Percentiles rank a stretch among this genome's conserved stretches.
Evolutionary conservation across 92 coral and sea anemone species (phyloP).

Genomic region (Diadumene lineata): DNA sequence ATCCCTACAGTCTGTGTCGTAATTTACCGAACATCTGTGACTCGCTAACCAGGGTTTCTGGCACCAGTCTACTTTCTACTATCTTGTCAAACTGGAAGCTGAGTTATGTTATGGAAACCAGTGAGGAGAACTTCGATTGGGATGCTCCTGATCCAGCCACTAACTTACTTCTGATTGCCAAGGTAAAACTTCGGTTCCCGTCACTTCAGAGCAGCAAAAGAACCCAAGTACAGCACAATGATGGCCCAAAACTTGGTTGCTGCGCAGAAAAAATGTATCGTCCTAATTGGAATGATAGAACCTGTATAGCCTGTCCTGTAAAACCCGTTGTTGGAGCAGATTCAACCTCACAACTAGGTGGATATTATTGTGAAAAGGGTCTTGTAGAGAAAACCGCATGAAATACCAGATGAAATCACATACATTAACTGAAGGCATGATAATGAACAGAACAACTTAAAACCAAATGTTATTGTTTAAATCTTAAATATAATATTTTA

Average conservation of each 20-base stretch:
- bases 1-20: constrained; percentile 57
- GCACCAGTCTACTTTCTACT: constrained; percentile 48
- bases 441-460: too few relatives aligned
- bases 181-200: constrained; percentile 40
- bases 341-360: constrained; percentile 46
- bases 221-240: not conserved
- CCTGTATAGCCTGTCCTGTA: constrained; percentile 43
- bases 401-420: too few relatives aligned
- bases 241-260: constrained; percentile 28
- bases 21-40: constrained; percentile 55
- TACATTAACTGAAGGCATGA: too few relatives aligned
- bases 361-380: constrained; percentile 68
- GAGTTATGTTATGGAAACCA: constrained; percentile 15
- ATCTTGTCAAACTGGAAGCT: constrained; percentile 59
- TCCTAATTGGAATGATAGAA: constrained; percentile 32
- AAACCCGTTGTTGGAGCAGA: constrained; percentile 22
- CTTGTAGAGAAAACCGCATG: not conserved
- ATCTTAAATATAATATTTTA: too few relatives aligned
- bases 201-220: constrained; percentile 3
- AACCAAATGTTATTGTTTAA: too few relatives aligned
- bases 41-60: constrained; percentile 30
- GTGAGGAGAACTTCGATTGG: constrained; percentile 36
- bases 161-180: constrained; percentile 39
- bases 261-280: constrained; percentile 51
- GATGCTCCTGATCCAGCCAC: constrained; percentile 65